Conservation (phyloP, 2,797 vertebrate genomes). For the Neomorphus geoffroyi region DNA sequence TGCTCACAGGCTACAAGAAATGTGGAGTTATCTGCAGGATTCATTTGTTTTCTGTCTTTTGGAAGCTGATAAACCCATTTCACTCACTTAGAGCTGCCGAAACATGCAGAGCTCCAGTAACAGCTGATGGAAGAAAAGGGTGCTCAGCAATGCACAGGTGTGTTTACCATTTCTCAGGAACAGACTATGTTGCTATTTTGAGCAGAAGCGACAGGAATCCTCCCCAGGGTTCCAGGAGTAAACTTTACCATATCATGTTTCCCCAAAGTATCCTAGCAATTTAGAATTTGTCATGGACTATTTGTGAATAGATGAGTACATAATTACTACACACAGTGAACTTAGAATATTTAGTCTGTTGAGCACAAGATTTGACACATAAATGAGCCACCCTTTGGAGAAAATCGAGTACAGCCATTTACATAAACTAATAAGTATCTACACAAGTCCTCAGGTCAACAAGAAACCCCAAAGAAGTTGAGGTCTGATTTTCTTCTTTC, state of each 20-base stretch:
- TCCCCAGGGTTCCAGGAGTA: neutral
- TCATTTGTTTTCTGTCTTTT: neutral
- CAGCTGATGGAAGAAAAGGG: neutral
- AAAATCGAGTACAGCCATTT: neutral
- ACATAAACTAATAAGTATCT: neutral
- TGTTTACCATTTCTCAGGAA: neutral
- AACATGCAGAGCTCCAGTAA: neutral
- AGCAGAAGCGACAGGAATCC: neutral
- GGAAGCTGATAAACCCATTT: neutral
- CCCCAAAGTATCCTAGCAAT: neutral
- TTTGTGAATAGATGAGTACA: neutral
- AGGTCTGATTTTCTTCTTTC: neutral
- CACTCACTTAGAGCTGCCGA: neutral
- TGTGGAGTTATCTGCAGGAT: neutral
- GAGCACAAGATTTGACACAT: neutral
- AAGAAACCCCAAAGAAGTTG: neutral
- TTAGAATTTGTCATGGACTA: neutral
- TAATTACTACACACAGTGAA: neutral
- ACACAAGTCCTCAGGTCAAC: accelerated
- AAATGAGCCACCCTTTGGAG: neutral
- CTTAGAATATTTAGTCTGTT: neutral
- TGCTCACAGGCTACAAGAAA: neutral
- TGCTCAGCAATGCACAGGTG: neutral
- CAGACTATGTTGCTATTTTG: accelerated
- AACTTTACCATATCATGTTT: neutral